Conservation (phyloP, 2,888 invertebrate genomes). For the Nomada ferruginata region DNA sequence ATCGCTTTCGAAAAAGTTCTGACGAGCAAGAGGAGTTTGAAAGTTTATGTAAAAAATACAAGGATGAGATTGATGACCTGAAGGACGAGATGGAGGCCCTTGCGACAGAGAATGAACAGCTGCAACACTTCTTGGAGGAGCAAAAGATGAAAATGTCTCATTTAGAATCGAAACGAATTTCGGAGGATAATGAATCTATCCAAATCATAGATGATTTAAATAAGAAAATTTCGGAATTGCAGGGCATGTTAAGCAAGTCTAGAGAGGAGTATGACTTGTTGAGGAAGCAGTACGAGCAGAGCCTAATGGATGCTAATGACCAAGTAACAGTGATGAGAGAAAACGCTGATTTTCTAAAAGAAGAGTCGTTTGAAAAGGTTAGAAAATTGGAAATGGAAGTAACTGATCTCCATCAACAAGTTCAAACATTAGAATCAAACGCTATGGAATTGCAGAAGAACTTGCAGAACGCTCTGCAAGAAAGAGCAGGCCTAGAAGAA, state of each 20-base stretch:
- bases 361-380: conserved; percentile 70
- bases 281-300: conserved; percentile 74
- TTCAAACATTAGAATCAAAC: conserved; percentile 44
- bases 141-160: conserved; percentile 82
- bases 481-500: conserved; percentile 78
- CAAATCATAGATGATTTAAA: conserved; percentile 69
- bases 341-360: conserved; percentile 70
- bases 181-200: conserved; percentile 55
- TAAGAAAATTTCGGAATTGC: conserved; percentile 67
- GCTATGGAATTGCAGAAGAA: conserved; percentile 55
- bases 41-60: conserved; percentile 64
- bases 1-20: conserved; percentile 10
- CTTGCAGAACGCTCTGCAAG: conserved; percentile 54
- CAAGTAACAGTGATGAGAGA: conserved; percentile 71
- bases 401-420: conserved; percentile 53
- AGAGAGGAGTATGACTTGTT: conserved; percentile 73
- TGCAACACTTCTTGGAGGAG: conserved; percentile 86
- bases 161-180: conserved; percentile 59
- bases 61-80: conserved; percentile 85
- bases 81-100: conserved; percentile 86
- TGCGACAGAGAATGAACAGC: conserved; percentile 87
- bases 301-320: conserved; percentile 75
- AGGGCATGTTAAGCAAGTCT: conserved; percentile 65
- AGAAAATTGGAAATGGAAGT: conserved; percentile 66
- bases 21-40: conserved; percentile 37